phyloP scores from a whole-genome alignment of 1,140 invertebrate genomes.

The Hirudo medicinalis region DNA sequence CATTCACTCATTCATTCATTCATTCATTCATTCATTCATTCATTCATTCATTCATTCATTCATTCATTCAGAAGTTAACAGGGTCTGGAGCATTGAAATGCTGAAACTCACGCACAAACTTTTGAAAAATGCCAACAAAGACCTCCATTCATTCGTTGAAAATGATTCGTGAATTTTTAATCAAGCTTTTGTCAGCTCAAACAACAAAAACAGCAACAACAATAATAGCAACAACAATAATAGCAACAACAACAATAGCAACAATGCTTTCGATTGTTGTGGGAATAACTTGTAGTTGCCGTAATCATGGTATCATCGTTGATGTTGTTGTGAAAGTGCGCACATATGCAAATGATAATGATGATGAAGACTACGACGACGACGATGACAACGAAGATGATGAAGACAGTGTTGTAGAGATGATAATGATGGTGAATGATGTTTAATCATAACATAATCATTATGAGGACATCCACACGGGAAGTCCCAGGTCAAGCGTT shows the following conservation, averaged over 20 bases:
- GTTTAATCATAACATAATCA: too few relatives aligned
- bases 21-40: constrained; percentile 15
- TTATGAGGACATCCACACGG: too few relatives aligned
- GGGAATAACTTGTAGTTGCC: too few relatives aligned
- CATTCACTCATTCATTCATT: constrained; percentile 5
- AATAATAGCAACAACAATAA: not conserved
- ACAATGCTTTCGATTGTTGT: too few relatives aligned
- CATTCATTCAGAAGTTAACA: too few relatives aligned
- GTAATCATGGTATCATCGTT: not conserved
- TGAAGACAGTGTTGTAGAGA: too few relatives aligned
- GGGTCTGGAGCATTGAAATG: too few relatives aligned
- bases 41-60: constrained; percentile 6
- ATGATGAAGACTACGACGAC: not conserved
- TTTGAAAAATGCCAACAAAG: not conserved
- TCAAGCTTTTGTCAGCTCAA: not conserved
- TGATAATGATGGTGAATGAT: too few relatives aligned
- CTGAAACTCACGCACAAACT: not conserved
- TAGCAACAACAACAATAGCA: not conserved
- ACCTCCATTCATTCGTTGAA: constrained; percentile 7
- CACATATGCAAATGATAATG: not conserved
- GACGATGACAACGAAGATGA: not conserved
- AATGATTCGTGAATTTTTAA: not conserved
- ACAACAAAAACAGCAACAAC: not conserved
- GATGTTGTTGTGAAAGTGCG: not conserved
- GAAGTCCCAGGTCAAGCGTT: too few relatives aligned